These are phyloP conservation scores for Calephelis perditalis DNA, from an alignment of 2,888 invertebrate genomes.

Conservation along the genomic window DNA sequence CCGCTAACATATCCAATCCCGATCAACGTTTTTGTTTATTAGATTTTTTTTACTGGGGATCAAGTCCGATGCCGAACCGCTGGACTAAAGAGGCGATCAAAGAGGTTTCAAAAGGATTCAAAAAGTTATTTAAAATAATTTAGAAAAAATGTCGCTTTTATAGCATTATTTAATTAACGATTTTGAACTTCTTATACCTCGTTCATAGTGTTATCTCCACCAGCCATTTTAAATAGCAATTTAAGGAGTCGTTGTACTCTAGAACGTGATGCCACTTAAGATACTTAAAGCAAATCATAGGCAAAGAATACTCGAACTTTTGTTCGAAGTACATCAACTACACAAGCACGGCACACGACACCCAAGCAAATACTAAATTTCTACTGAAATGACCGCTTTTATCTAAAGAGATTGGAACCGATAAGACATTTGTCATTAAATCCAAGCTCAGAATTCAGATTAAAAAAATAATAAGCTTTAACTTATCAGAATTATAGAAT, in stretches of 20 bases:
- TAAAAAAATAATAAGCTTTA: too few species aligned
- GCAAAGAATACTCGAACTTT: not conserved
- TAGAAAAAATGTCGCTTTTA: too few species aligned
- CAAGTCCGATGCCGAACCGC: too few species aligned
- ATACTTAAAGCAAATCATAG: constrained; percentile 5
- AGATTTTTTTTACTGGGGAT: too few species aligned
- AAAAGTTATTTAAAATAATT: too few species aligned
- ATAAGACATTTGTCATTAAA: not conserved
- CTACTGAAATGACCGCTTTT: not conserved
- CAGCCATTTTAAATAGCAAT: constrained; percentile 45
- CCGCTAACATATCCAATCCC: too few species aligned
- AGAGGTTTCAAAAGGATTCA: too few species aligned
- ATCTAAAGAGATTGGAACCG: constrained; percentile 1
- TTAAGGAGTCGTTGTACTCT: constrained; percentile 36
- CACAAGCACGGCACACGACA: constrained; percentile 7
- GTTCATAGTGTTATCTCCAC: constrained; percentile 53
- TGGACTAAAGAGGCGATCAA: too few species aligned
- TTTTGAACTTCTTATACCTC: constrained; percentile 38
- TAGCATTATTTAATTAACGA: not conserved
- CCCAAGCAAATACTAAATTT: constrained; percentile 9
- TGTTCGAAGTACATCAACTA: not conserved
- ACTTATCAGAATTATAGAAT: too few species aligned
- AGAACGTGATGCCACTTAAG: constrained; percentile 19
- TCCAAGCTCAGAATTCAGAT: not conserved
- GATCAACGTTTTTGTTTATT: too few species aligned